phyloP scores from a whole-genome alignment of 2,888 invertebrate genomes.

The Tribolium freemani region DNA sequence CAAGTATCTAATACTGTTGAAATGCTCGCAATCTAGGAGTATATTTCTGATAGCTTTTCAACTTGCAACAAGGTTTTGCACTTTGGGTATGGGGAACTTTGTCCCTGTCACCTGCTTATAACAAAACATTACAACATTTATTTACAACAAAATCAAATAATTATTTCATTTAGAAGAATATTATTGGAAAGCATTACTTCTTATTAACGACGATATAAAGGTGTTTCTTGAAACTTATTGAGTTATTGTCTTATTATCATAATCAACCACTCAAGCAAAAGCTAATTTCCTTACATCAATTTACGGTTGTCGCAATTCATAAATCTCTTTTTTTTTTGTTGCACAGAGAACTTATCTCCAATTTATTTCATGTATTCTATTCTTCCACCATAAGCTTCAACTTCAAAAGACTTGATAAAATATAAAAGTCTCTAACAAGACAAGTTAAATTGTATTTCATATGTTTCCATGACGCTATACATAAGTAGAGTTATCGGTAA shows the following conservation, averaged over 20 bases:
- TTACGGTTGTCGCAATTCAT: conserved; percentile 48
- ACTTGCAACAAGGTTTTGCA: conserved; percentile 30
- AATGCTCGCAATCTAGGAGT: conserved; percentile 33
- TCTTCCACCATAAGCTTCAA: not conserved
- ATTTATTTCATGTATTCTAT: conserved; percentile 37
- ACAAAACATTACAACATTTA: too few species aligned
- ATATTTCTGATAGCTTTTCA: conserved; percentile 24
- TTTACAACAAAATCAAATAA: not conserved
- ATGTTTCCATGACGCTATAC: too few species aligned
- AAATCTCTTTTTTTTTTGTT: conserved; percentile 53
- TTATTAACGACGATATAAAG: conserved; percentile 26
- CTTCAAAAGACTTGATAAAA: not conserved
- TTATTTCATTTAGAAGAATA: not conserved
- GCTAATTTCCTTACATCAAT: conserved; percentile 43
- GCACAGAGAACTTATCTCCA: conserved; percentile 38
- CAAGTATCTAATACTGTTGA: conserved; percentile 34
- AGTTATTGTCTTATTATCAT: conserved; percentile 52
- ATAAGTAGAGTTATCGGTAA: too few species aligned
- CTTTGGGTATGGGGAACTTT: conserved; percentile 3
- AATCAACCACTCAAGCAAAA: conserved; percentile 50
- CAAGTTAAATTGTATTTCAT: not conserved
- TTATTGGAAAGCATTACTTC: not conserved
- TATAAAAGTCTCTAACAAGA: not conserved
- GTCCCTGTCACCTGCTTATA: not conserved
- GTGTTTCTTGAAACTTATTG: conserved; percentile 48